Evolutionary conservation across 2,113 vertebrate species (phyloP).

Genomic region (Festucalex cinctus): DNA sequence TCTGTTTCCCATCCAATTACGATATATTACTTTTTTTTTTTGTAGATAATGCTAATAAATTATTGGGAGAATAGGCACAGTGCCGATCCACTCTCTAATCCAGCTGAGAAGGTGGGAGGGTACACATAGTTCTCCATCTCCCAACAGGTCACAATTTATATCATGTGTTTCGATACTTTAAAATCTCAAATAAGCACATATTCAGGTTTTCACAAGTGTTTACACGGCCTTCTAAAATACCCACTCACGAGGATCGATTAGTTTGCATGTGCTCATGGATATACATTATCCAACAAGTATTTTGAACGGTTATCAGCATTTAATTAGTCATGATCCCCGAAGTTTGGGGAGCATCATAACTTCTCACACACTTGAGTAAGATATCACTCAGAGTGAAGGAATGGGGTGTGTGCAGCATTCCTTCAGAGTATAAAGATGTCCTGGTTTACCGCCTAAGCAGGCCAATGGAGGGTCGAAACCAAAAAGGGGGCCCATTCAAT

Average conservation of each 20-base stretch:
- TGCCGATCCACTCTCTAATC: not conserved
- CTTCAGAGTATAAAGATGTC: constrained; percentile 51
- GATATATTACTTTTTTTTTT: too few relatives aligned
- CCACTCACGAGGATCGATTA: too few relatives aligned
- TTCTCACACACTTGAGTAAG: constrained; percentile 6
- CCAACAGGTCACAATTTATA: too few relatives aligned
- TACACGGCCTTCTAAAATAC: too few relatives aligned
- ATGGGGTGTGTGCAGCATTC: constrained; percentile 25
- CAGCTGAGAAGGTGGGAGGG: not conserved
- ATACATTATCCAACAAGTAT: too few relatives aligned
- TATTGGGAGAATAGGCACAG: not conserved
- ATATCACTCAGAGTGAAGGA: constrained; percentile 26
- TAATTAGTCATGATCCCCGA: not conserved
- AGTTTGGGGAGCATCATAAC: constrained; percentile 8
- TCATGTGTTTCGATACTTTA: too few relatives aligned
- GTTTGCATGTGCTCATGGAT: too few relatives aligned
- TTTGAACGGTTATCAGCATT: too few relatives aligned
- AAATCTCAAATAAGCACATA: too few relatives aligned
- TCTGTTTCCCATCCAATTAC: too few relatives aligned
- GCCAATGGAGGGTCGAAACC: constrained; percentile 44
- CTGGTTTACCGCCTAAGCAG: constrained; percentile 59
- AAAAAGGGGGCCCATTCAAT: constrained; percentile 56
- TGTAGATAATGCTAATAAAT: not conserved
- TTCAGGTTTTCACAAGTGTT: too few relatives aligned
- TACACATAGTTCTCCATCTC: not conserved